Evolutionary conservation across 2,888 invertebrate genomes (phyloP).

Genomic region (Ligdia adustata): DNA sequence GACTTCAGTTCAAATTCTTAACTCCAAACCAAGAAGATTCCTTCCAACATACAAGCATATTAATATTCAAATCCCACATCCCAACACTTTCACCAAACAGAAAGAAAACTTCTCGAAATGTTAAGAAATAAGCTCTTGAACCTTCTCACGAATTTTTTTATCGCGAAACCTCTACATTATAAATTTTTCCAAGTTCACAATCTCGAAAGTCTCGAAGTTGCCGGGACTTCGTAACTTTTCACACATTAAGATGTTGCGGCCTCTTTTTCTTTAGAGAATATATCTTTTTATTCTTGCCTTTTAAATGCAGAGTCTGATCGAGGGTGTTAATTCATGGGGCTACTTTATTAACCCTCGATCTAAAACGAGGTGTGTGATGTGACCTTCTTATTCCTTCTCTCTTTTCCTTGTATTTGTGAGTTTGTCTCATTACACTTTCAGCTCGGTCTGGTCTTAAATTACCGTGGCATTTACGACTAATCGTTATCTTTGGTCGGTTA

Average conservation of each 20-base stretch:
- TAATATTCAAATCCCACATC: conserved; percentile 10
- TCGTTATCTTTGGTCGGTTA: too few species aligned
- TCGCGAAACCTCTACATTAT: conserved; percentile 21
- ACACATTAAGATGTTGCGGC: conserved; percentile 32
- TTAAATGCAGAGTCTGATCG: conserved; percentile 7
- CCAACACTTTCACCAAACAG: neutral
- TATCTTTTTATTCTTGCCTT: conserved; percentile 27
- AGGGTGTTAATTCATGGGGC: neutral
- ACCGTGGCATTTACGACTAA: too few species aligned
- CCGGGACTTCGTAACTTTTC: conserved; percentile 24
- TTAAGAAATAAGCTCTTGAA: conserved; percentile 22
- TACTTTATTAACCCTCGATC: too few species aligned
- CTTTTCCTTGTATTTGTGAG: too few species aligned
- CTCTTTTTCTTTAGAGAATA: conserved; percentile 27
- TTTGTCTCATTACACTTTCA: too few species aligned
- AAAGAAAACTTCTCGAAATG: conserved; percentile 6
- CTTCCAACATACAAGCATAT: conserved; percentile 7
- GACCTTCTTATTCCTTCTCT: too few species aligned
- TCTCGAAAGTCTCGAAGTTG: conserved; percentile 17
- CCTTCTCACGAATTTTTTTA: conserved; percentile 15
- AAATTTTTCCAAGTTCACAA: conserved; percentile 23
- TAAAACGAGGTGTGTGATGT: too few species aligned
- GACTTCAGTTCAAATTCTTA: too few species aligned
- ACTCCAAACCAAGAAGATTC: neutral
- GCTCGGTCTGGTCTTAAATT: too few species aligned